Base-by-base conservation (phyloP, 2,888 invertebrate genomes). In the Odontomyia ornata region DNA sequence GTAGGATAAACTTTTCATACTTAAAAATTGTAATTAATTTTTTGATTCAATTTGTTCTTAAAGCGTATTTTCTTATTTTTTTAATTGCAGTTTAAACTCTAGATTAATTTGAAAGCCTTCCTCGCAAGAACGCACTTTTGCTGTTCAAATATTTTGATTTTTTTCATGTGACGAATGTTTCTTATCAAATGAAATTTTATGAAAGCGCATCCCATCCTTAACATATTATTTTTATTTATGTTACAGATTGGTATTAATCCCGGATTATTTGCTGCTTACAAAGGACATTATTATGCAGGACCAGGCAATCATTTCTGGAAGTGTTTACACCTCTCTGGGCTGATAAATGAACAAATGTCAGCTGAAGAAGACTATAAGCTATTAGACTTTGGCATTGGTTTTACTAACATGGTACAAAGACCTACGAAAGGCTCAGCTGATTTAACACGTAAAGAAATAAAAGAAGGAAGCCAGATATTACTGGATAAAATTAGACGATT, bases 261-360 rank as follows among this genome's bases (percentile, higher is more conserved):
- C 13, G 98, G 98, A 1, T 89, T 98, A 83, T 97, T 96, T 88
- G 98, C 98, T 81, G 98, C 98, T 80, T 97, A 96, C 89, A 97
- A 97, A 87, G 98, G 98, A 1, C 98, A 98, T 88, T 98, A 99
- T 88, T 99, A 99, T 89, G 98, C 98, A 75, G 98, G 98, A 73
- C 98, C 98, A 64, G 98, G 98, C 64, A 99, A 99, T 89, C 99
- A 99, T 89, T 98, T 99, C 89, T 99, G 98, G 98, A 98, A 98
- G 89, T 98, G 98, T 86, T 89, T 98, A 80, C 97, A 95, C 88
- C 89, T 98, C 81, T 96, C 97, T 67, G 98, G 98, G 7, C 90
- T 99, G 77, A 98, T 97, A 18, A 91, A 96, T 78, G 96, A 97
- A 84, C 97, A 96, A 85, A 93, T 98, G 93, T 96, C 94, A 83